Evolutionary conservation across 1,140 invertebrate species (phyloP), one percentile per base, ranked within the genome.

Genomic region (Meloidogyne floridensis): DNA sequence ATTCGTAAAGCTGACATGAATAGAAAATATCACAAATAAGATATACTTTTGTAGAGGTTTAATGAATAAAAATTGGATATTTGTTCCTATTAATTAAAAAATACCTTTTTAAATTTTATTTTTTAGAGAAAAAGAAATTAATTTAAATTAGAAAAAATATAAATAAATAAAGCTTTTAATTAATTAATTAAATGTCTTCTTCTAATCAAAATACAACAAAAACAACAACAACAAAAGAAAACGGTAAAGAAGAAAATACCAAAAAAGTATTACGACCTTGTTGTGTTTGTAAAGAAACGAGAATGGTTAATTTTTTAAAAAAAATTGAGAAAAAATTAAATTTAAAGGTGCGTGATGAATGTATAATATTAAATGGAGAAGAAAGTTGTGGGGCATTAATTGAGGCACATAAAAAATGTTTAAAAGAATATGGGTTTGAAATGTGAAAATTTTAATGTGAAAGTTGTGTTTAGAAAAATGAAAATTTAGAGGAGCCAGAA

Each of bases 361-460:
- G 96, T 89, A 96, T 98, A 77, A 93, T 97, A 59, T 93, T 95
- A 90, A 94, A 94, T 84, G 97, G 97, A 0, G 94, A 98, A 92
- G 95, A 95, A 90, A 94, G 97, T 86, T 99, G 97, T 90, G 91
- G 92, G 71, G 92, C 94, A 74, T 91, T 96, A 32, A 98, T 98
- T 81, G 96, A 98, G 92, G 95, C 95, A 47, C 97, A 99, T 90
- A 96, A 96, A 92, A 93, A 94, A 86, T 98, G 97, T 91, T 97
- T 98, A 96, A 93, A 95, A 86, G 94, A 95, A 87, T 91, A 95
- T 91, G 97, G 97, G 76, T 99, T 98, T 90, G 96, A 98, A 84
- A 94, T 98, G 84, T 98, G 93, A 92, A 56, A 9, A 20, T 0
- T 8, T 47, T 32, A 32, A 32, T 32, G 1, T 32, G 32, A 32